Evolutionary conservation across 2,113 vertebrate species (phyloP), one percentile per base, ranked within the genome.

Genomic region (Phaethon lepturus): DNA sequence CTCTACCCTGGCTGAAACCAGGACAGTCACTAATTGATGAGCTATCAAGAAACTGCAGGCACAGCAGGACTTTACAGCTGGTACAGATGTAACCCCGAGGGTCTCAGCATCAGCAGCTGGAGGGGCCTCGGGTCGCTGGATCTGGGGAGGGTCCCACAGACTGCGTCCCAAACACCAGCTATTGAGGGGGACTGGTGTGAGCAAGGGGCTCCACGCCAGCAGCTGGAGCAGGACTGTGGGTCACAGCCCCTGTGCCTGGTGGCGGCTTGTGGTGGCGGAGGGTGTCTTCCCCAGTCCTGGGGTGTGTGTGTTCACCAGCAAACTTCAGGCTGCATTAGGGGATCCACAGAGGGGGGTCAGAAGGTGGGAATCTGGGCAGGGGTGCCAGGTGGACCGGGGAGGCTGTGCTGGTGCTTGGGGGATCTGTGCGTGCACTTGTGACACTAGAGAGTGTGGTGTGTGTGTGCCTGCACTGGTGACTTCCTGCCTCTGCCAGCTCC

Each of bases 131-230:
- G 40, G n/a, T 29, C 28, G 4, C 42, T 29, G 50, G 58, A 17
- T 42, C 13, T 42, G 14, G 6, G 16, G 26, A 50, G 25, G 24
- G 49, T 72, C n/a, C 33, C 49, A 72, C 75, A n/a, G 20, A 7
- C 16, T 6, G 20, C 33, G 42, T n/a, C n/a, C 29, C 7, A 0
- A 42, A 15, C 42, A 42, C 7, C 20, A 20, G 50, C 33, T 74
- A 7, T 40, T 10, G 33, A 22, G 11, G 26, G 22, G 58, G 40
- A 45, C 38, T 3, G 3, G 56, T 7, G 24, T 6, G 25, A 45
- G 26, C 4, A 38, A 10, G 8, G 60, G 23, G n/a, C 50, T 40
- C 42, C n/a, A 6, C 0, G 1, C 26, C 1, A 3, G 40, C 1
- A 10, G 20, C 56, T 38, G 38, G 38, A 38, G 38, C 38, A 38